A percentile compares a stretch with the other conserved stretches of the same genome.
Conservation (phyloP, 2,113 vertebrate genomes). For the Accipiter virgatus region DNA sequence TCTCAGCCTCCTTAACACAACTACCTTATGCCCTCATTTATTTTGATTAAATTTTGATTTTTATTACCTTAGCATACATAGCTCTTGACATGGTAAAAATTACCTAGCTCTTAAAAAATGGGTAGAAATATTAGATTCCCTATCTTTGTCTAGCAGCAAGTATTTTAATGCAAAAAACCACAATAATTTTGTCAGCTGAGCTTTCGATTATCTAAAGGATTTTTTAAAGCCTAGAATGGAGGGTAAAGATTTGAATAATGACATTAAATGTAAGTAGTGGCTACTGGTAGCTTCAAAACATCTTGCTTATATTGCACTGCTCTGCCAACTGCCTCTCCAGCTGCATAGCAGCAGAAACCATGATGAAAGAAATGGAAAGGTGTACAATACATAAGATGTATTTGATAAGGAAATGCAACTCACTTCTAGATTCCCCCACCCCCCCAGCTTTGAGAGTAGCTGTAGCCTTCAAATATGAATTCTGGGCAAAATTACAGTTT, state of each 20-base stretch:
- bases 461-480: neutral
- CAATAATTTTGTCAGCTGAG: neutral
- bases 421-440: neutral
- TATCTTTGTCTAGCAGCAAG: neutral
- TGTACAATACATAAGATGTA: accelerated
- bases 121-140: neutral
- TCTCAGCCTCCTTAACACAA: neutral
- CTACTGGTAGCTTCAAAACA: neutral
- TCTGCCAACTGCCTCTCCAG: neutral
- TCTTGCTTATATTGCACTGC: neutral
- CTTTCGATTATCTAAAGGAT: neutral
- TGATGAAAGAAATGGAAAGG: neutral
- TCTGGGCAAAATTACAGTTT: neutral
- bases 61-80: neutral
- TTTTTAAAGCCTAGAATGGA: neutral
- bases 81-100: neutral
- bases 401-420: neutral
- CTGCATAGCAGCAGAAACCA: neutral
- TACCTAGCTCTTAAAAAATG: neutral
- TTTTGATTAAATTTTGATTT: neutral
- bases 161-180: neutral
- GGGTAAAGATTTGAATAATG: neutral
- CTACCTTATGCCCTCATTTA: neutral
- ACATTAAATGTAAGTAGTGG: neutral
- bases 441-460: neutral